phyloP scores from a whole-genome alignment of 2,888 invertebrate species.

The Caenorhabditis panamensis region DNA sequence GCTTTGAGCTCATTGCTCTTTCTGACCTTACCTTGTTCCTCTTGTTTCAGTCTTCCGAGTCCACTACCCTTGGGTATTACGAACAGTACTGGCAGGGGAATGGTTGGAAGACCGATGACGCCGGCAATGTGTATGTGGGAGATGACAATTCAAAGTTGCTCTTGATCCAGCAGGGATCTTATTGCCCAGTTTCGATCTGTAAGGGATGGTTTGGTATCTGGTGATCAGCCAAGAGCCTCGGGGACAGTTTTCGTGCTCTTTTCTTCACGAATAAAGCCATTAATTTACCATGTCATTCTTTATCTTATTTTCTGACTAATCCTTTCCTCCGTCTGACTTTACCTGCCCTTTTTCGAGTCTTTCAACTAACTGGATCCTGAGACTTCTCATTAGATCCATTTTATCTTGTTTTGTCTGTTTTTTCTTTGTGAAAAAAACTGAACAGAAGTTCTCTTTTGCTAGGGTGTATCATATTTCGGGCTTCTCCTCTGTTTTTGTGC shows the following conservation, averaged over 20 bases:
- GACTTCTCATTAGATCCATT: too few species aligned
- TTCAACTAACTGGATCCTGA: too few species aligned
- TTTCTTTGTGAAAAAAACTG: too few species aligned
- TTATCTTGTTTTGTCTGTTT: background rate
- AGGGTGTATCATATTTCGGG: too few species aligned
- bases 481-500: too few species aligned
- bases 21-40: slow-evolving; percentile 8
- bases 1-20: slow-evolving; percentile 37
- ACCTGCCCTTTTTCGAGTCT: too few species aligned
- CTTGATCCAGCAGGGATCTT: slow-evolving; percentile 52
- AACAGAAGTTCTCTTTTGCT: too few species aligned
- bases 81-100: slow-evolving; percentile 52
- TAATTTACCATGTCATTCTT: background rate
- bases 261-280: slow-evolving; percentile 1
- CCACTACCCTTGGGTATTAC: slow-evolving; percentile 52
- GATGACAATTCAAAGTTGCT: slow-evolving; percentile 57
- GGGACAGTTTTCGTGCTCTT: background rate
- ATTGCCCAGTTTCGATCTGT: slow-evolving; percentile 55
- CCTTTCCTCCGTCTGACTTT: background rate
- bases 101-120: slow-evolving; percentile 61
- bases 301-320: background rate
- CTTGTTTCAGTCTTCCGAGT: slow-evolving; percentile 38
- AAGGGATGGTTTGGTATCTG: slow-evolving; percentile 62
- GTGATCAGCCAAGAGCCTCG: background rate
- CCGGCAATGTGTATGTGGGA: slow-evolving; percentile 60